Conservation (phyloP, 2,888 invertebrate species). For the Eristalis intricaria region DNA sequence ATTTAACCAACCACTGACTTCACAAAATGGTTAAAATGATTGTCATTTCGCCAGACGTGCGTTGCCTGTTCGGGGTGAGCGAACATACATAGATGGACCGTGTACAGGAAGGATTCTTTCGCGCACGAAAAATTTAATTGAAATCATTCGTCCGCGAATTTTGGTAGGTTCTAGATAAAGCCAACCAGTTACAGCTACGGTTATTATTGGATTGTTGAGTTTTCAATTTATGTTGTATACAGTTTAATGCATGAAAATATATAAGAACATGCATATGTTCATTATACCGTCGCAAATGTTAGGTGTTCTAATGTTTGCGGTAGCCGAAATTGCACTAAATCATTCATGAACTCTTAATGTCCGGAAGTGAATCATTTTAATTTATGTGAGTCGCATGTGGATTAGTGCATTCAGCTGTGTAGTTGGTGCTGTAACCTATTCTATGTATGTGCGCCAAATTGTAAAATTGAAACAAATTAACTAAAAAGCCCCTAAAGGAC, state of each 20-base stretch:
- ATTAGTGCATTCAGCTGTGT: slow-evolving; percentile 40
- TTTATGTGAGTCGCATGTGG: slow-evolving; percentile 30
- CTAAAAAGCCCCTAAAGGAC: slow-evolving; percentile 32
- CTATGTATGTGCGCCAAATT: too few species aligned
- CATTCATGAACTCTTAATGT: slow-evolving; percentile 36
- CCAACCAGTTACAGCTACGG: neutral
- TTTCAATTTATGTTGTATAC: too few species aligned
- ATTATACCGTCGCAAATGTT: slow-evolving; percentile 6
- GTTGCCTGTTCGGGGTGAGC: neutral
- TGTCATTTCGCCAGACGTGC: slow-evolving; percentile 20
- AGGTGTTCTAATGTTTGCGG: neutral
- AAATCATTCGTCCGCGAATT: slow-evolving; percentile 27
- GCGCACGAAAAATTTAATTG: slow-evolving; percentile 30
- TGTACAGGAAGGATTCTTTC: neutral
- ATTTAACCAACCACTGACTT: neutral
- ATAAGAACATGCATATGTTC: neutral
- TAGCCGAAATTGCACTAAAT: slow-evolving; percentile 38
- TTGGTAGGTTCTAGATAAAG: neutral
- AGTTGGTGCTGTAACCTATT: neutral
- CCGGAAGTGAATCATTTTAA: slow-evolving; percentile 52
- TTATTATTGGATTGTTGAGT: too few species aligned
- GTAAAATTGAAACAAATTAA: slow-evolving; percentile 45
- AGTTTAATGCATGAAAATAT: too few species aligned
- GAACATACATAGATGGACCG: neutral
- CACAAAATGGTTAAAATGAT: neutral